phyloP scores from a whole-genome alignment of 2,113 vertebrate genomes.

The Chauna torquata region DNA sequence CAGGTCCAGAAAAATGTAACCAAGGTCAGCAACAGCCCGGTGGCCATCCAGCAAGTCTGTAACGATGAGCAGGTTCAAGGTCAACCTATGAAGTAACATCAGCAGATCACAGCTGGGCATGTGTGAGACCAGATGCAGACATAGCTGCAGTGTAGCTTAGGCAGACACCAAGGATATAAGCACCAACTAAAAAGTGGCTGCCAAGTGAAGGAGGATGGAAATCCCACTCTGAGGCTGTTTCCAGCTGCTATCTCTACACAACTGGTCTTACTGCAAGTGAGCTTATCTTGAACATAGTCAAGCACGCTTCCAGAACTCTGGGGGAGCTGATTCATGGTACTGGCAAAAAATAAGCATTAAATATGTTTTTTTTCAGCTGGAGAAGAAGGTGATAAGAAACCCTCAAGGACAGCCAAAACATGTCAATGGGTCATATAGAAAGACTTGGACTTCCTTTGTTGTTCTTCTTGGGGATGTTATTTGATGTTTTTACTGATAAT shows the following conservation, averaged over 20 bases:
- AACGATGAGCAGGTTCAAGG: neutral
- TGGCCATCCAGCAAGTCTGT: neutral
- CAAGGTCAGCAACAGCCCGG: neutral
- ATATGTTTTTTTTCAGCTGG: neutral
- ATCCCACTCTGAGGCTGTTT: neutral
- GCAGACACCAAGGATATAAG: neutral
- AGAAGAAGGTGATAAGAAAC: neutral
- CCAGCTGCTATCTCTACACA: neutral
- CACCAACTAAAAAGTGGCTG: neutral
- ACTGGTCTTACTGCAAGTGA: too few relatives aligned
- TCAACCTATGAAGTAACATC: neutral
- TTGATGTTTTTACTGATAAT: neutral
- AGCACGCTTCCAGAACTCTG: neutral
- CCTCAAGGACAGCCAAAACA: neutral
- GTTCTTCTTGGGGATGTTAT: neutral
- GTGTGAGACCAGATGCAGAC: neutral
- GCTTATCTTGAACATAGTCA: neutral
- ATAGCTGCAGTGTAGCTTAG: neutral
- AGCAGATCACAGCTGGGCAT: neutral
- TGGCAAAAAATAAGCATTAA: neutral
- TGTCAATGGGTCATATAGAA: neutral
- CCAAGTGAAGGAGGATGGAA: neutral
- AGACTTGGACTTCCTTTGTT: neutral
- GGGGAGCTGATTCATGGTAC: too few relatives aligned
- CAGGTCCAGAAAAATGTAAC: neutral